phyloP scores from a whole-genome alignment of 1,140 invertebrate genomes.

The Drosophila sucinea region DNA sequence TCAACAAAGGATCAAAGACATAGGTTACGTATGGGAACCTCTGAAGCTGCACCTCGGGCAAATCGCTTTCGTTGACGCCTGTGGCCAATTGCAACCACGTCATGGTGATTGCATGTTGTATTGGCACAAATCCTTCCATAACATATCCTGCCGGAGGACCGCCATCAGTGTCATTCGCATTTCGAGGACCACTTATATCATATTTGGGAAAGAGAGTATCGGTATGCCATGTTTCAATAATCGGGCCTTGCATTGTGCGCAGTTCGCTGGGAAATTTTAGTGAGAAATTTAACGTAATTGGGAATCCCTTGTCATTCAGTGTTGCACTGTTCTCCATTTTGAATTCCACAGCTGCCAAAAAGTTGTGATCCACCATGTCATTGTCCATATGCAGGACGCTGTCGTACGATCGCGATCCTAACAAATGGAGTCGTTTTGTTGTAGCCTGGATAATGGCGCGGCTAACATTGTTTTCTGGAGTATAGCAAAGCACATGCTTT shows the following conservation, averaged over 20 bases:
- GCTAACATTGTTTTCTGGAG: slow-evolving; percentile 19
- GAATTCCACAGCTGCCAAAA: slow-evolving; percentile 41
- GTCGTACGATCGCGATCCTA: slow-evolving; percentile 29
- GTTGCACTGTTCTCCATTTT: not conserved
- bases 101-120: slow-evolving; percentile 85
- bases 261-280: slow-evolving; percentile 53
- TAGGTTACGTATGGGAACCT: slow-evolving; percentile 90
- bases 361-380: slow-evolving; percentile 37
- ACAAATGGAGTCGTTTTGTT: not conserved
- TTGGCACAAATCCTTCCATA: slow-evolving; percentile 85
- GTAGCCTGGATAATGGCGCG: not conserved
- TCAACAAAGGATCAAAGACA: slow-evolving; percentile 87
- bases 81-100: slow-evolving; percentile 55
- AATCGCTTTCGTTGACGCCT: not conserved
- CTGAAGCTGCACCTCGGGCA: slow-evolving; percentile 59
- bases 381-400: slow-evolving; percentile 24
- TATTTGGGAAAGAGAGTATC: slow-evolving; percentile 31
- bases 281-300: slow-evolving; percentile 26
- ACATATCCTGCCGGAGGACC: slow-evolving; percentile 84
- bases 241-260: slow-evolving; percentile 25
- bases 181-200: slow-evolving; percentile 58
- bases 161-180: slow-evolving; percentile 48
- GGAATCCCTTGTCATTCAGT: not conserved
- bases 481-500: slow-evolving; percentile 29
- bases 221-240: slow-evolving; percentile 58